Base-by-base conservation (phyloP, 2,113 vertebrate species). In the Zingel zingel region DNA sequence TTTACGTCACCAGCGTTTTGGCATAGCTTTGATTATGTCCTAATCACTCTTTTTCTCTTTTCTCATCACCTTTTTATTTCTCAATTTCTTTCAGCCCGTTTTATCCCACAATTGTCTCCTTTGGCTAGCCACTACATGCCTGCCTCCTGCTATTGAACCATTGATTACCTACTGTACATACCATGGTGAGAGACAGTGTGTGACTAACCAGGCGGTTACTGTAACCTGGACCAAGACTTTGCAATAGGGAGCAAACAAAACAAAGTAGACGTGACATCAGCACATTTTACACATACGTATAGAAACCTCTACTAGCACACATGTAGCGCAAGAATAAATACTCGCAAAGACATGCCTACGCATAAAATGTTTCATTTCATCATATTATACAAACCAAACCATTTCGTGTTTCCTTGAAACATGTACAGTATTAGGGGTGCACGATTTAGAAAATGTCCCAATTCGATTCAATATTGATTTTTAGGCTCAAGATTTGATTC, bases 141-240 rank as follows among this genome's bases (percentile, higher is more conserved):
- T 23, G 51, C 33, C 39, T 62, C 25, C 56, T 45, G 50, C 50
- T 18, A 18, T 30, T 72, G 47, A 86, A 75, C 67, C 64, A 75
- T 15, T 81, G 70, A 72, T 70, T 68, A 48, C 57, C 48, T 67
- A 39, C 39, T 39, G 39, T 39, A 47, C 25, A 71, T 39, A 56
- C 23, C 59, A 51, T 1, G n/a, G 19, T 54, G 73, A 71, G 54
- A 56, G 58, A 74, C 59, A 10, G 36, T 21, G 57, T 69, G 62
- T 36, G 48, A 39, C 56, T 57, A 62, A 54, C 62, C 75, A 53
- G 54, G 39, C 14, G 51, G 47, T 21, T 8, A 10, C 39, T 39
- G 39, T 39, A 70, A 30, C 53, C 18, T 39, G 48, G 23, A 43
- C 73, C 2, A 6, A 33, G 65, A 56, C 19, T 62, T 68, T 21